Conservation (phyloP, 2,888 invertebrate genomes). For the Baronia brevicornis region DNA sequence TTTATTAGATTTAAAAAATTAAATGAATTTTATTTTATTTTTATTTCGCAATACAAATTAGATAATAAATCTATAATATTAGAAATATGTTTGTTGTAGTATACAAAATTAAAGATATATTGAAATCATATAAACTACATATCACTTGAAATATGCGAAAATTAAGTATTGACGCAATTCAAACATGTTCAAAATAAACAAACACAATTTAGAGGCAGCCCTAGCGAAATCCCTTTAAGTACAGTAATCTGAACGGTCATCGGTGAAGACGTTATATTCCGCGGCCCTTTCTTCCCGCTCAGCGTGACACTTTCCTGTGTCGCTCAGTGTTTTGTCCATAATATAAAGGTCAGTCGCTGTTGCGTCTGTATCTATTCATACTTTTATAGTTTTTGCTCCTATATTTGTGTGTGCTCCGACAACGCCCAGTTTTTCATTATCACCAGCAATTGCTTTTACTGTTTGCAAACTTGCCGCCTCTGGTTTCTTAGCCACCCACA, state of each 20-base stretch:
- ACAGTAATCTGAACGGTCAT: conserved; percentile 41
- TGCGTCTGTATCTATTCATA: conserved; percentile 40
- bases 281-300: conserved; percentile 35
- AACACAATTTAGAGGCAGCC: conserved; percentile 28
- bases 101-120: too few relatives aligned
- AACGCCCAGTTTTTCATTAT: conserved; percentile 49
- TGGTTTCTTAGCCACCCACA: conserved; percentile 52
- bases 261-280: conserved; percentile 48
- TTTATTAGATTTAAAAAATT: too few relatives aligned
- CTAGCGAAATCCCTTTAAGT: conserved; percentile 35
- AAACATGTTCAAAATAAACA: too few relatives aligned
- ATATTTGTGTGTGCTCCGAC: conserved; percentile 42
- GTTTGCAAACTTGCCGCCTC: conserved; percentile 68
- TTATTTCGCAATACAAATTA: too few relatives aligned
- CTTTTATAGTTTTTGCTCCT: conserved; percentile 38
- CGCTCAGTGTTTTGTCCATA: conserved; percentile 41
- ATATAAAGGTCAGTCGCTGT: conserved; percentile 56
- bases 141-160: too few relatives aligned
- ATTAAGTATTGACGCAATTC: too few relatives aligned
- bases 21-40: too few relatives aligned
- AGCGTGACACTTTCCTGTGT: conserved; percentile 56
- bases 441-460: conserved; percentile 36
- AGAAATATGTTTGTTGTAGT: too few relatives aligned
- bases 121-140: too few relatives aligned
- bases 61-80: too few relatives aligned